These are phyloP conservation scores for Xestia c-nigrum DNA, from an alignment of 2,888 invertebrate genomes.

Conservation along the genomic window DNA sequence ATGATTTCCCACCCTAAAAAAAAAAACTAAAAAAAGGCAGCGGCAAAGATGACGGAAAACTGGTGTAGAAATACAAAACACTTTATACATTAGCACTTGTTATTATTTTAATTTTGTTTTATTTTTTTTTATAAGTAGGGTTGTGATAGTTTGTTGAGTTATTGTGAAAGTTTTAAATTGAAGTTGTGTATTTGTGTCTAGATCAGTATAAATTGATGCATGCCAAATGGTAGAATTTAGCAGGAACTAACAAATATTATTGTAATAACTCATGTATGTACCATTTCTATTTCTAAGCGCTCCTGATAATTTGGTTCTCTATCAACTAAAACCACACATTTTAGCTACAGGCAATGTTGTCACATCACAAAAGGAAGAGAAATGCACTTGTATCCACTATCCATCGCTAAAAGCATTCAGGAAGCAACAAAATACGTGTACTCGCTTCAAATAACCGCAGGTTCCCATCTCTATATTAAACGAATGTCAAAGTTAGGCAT, in stretches of 20 bases:
- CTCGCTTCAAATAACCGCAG: background rate
- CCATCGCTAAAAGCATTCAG: background rate
- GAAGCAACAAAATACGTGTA: background rate
- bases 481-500: constrained; percentile 26
- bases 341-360: background rate
- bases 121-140: too few species aligned
- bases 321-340: background rate
- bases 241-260: too few species aligned
- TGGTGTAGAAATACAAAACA: background rate
- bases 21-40: too few species aligned
- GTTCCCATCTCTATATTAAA: constrained; percentile 13
- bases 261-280: too few species aligned
- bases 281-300: background rate
- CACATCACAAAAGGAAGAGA: background rate
- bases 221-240: too few species aligned
- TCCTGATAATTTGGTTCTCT: background rate
- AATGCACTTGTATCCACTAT: background rate
- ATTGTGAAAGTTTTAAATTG: too few species aligned
- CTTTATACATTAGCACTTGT: background rate
- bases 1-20: too few species aligned
- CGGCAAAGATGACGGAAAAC: background rate
- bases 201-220: too few species aligned
- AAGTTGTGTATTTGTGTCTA: too few species aligned
- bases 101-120: too few species aligned
- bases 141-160: too few species aligned